Evolutionary conservation across 2,113 vertebrate species (phyloP).

Genomic region (Xenopus laevis): DNA sequence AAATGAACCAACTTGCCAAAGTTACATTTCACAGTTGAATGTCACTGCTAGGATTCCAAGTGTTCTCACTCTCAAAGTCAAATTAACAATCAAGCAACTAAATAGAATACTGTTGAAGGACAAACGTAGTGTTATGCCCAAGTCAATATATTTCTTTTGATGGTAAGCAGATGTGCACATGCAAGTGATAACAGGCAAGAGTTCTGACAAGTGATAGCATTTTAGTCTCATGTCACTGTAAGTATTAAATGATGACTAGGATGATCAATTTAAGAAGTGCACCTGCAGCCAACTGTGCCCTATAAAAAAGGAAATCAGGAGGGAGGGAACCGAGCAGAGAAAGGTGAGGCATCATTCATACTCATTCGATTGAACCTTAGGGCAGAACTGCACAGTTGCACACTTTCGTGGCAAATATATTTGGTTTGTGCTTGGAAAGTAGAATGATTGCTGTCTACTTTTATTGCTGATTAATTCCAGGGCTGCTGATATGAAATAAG

Average conservation of each 20-base stretch:
- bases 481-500: neutral
- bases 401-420: constrained; percentile 5
- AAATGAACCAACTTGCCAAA: neutral
- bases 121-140: constrained; percentile 6
- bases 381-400: neutral
- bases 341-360: constrained; percentile 2
- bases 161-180: neutral
- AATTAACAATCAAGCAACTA: neutral
- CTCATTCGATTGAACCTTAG: neutral
- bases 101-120: constrained; percentile 14
- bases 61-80: constrained; percentile 6
- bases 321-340: neutral
- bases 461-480: neutral
- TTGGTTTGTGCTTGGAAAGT: too few relatives aligned
- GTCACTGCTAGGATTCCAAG: constrained; percentile 16
- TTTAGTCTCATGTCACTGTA: neutral
- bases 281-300: constrained; percentile 10
- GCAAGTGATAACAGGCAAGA: too few relatives aligned
- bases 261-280: constrained; percentile 10
- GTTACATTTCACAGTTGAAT: constrained; percentile 24
- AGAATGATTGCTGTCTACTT: too few relatives aligned
- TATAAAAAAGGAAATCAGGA: neutral
- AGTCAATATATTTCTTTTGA: constrained; percentile 7
- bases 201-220: neutral
- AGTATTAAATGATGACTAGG: constrained; percentile 24